Base-by-base conservation (phyloP, 2,113 vertebrate species). In the Dicrurus megarhynchus region DNA sequence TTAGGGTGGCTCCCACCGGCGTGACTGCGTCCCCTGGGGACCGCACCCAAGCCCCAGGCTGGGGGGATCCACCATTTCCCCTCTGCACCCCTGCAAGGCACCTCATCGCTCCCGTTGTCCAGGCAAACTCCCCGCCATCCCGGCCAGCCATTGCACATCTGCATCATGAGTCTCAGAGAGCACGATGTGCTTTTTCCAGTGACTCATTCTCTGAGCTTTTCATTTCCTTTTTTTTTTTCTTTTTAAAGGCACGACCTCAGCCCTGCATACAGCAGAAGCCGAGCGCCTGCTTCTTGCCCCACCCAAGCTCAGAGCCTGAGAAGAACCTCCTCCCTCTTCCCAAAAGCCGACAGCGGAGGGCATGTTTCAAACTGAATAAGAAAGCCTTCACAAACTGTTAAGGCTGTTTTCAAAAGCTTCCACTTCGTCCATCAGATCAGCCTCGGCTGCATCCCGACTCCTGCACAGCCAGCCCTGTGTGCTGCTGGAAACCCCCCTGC, bases 171-270 rank as follows among this genome's bases (percentile, higher is more conserved):
- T 35, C 71, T 74, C 55, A 78, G 67, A 50, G 57, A 55, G 17
- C 50, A 39, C 22, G 5, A 87, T 86, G 67, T 47, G 71, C 20
- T 88, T 95, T 96, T 96, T 95, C 88, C 96, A 93, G 39, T 94
- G 85, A 92, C 87, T 92, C 91, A 92, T 56, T 55, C 82, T 44
- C 44, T 68, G 30, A 35, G 90, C 42, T 27, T 63, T 80, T 68
- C 68, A 65, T 73, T 59, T 59, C 27, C 7, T 27, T 53, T 35
- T 41, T 47, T 73, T 67, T 59, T 71, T 84, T 46, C 2, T 11
- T 56, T 78, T 97, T 96, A 77, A 96, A 96, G 86, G 93, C 87
- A 73, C 80, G 93, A 19, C 74, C 65, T 46, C 87, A 77, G 75
- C 39, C 9, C 19, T 41, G 28, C 86, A 32, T 47, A 30, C 64